Evolutionary conservation across 2,113 vertebrate species (phyloP), one percentile per base, ranked within the genome.

Genomic region (Lampris incognitus): DNA sequence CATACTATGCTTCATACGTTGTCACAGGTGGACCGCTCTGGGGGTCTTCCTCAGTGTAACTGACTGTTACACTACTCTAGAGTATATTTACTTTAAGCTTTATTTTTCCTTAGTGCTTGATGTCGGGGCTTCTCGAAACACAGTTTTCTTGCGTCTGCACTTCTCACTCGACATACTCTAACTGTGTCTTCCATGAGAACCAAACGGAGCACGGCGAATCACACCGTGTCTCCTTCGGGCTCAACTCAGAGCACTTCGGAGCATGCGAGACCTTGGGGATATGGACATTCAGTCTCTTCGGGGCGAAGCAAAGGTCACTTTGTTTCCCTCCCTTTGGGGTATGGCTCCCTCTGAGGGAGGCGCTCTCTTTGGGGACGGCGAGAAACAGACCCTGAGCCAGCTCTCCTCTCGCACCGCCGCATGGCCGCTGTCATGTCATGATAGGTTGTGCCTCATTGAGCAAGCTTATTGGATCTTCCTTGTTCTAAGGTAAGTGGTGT

Each of bases 401-500:
- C 74, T 48, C 78, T 64, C 70, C 79, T 49, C 46, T 73, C 87
- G 72, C 55, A 1, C 59, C 42, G 6, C 77, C 84, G 66, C 83
- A 85, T 76, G 82, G 78, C 74, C 24, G 82, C 82, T 82, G 91
- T 88, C 80, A 80, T 79, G 89, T 83, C 58, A 87, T 92, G 90
- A 91, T 90, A 83, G 69, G 89, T 67, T 0, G 74, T 58, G 89
- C 86, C 91, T 92, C 92, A 92, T 90, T 92, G 91, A 91, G 85
- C 92, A 86, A 83, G 75, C 86, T 92, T 90, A 93, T 94, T 93
- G 90, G 89, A 88, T 94, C 87, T 89, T 88, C 87, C 67, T 88
- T 79, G 84, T 90, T 86, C 84, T 91, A 80, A 83, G 74, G 61
- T 89, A 89, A 91, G 87, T 89, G 84, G 83, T 89, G 88, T 87